Conservation (phyloP, 2,797 vertebrate species). For the Sebastes kiyomatsui region DNA sequence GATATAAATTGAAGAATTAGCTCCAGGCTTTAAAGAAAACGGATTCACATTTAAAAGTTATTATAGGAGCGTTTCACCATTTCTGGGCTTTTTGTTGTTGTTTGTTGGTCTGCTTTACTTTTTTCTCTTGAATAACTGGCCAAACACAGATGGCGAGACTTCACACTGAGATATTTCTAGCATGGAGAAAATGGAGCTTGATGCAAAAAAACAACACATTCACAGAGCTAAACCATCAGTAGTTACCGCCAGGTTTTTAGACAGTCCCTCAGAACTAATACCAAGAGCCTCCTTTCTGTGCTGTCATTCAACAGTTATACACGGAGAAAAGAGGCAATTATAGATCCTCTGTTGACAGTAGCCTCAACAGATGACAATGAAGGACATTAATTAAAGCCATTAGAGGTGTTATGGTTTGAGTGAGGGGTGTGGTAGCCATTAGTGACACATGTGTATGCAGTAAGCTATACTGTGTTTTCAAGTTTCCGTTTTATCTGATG, state of each 20-base stretch:
- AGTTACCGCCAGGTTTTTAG: neutral
- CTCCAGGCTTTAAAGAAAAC: neutral
- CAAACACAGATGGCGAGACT: slow-evolving; percentile 7
- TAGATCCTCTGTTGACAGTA: neutral
- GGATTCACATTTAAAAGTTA: neutral
- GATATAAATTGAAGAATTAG: neutral
- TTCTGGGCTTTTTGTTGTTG: neutral
- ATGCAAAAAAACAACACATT: slow-evolving; percentile 6
- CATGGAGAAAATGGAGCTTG: neutral
- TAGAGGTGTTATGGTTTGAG: neutral
- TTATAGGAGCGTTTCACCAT: neutral
- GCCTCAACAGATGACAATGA: neutral
- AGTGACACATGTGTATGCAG: neutral
- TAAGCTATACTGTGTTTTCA: neutral
- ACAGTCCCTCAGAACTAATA: neutral
- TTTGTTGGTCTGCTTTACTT: neutral
- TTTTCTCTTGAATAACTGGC: neutral
- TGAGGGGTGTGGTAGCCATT: neutral
- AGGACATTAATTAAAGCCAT: neutral
- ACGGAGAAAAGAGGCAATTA: neutral
- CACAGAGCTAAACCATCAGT: neutral
- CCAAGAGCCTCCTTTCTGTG: neutral
- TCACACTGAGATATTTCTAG: slow-evolving; percentile 21
- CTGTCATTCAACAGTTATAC: neutral
- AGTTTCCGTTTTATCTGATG: neutral